Evolutionary conservation across 2,888 invertebrate genomes (phyloP).

Genomic region (Diloba caeruleocephala): DNA sequence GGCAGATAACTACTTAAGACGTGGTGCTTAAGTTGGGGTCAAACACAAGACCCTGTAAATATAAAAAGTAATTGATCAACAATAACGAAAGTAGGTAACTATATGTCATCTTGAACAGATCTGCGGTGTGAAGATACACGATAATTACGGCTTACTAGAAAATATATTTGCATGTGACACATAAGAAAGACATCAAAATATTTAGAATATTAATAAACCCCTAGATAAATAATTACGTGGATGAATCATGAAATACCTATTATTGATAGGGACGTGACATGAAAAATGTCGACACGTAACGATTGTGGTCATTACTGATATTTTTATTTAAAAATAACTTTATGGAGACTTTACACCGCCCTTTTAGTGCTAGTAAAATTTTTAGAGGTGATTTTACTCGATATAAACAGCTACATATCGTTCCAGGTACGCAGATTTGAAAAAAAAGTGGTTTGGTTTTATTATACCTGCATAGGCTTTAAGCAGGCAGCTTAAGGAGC

Average conservation of each 20-base stretch:
- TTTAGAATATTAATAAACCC: slow-evolving; percentile 7
- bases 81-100: slow-evolving; percentile 6
- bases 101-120: slow-evolving; percentile 24
- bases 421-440: too few species aligned
- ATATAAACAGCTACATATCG: too few species aligned
- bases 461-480: too few species aligned
- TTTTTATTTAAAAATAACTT: too few species aligned
- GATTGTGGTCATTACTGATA: too few species aligned
- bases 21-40: slow-evolving; percentile 19
- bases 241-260: background rate
- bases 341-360: too few species aligned
- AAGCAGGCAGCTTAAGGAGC: too few species aligned
- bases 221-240: background rate
- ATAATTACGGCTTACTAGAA: slow-evolving; percentile 40
- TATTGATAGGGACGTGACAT: background rate
- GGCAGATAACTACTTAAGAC: slow-evolving; percentile 7
- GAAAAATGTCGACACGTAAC: background rate
- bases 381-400: too few species aligned
- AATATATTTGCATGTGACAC: slow-evolving; percentile 24
- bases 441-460: too few species aligned
- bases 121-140: slow-evolving; percentile 23
- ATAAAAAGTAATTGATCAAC: slow-evolving; percentile 34
- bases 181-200: slow-evolving; percentile 11
- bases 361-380: too few species aligned
- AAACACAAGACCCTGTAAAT: slow-evolving; percentile 26